Percentiles rank a stretch among this genome's conserved stretches.
Evolutionary conservation across 2,888 invertebrate species (phyloP).

Genomic region (Punctoribates punctum): DNA sequence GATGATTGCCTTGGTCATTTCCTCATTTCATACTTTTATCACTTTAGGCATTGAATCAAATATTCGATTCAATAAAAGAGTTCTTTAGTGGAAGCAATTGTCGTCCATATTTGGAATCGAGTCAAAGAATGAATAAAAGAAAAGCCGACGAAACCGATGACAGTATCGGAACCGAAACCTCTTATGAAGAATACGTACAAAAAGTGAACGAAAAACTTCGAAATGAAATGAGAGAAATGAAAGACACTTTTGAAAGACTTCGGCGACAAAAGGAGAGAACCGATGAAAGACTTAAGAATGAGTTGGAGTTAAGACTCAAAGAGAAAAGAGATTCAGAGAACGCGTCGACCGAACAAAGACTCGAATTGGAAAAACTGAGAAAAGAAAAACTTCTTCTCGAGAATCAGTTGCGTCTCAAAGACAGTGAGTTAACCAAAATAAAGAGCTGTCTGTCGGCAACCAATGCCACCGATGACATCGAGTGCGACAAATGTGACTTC

Average conservation of each 20-base stretch:
- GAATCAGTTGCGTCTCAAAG: not conserved
- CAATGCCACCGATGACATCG: not conserved
- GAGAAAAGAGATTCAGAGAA: constrained; percentile 12
- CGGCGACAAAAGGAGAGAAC: not conserved
- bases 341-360: not conserved
- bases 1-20: too few species aligned
- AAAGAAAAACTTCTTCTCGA: not conserved
- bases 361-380: not conserved
- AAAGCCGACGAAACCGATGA: not conserved
- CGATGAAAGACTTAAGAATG: constrained; percentile 10
- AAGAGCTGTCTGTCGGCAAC: not conserved
- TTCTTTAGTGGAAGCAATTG: too few species aligned
- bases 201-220: constrained; percentile 9
- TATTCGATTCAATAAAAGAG: too few species aligned
- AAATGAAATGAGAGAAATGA: not conserved
- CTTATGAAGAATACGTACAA: constrained; percentile 22
- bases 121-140: not conserved
- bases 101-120: too few species aligned
- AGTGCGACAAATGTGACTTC: constrained; percentile 16
- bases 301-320: not conserved
- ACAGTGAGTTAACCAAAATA: not conserved
- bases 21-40: too few species aligned
- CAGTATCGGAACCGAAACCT: not conserved
- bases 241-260: constrained; percentile 1
- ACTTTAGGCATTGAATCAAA: too few species aligned